Percentiles rank a stretch among this genome's conserved stretches.
phyloP scores from a whole-genome alignment of 2,888 invertebrate species.

The Iphiclides podalirius region DNA sequence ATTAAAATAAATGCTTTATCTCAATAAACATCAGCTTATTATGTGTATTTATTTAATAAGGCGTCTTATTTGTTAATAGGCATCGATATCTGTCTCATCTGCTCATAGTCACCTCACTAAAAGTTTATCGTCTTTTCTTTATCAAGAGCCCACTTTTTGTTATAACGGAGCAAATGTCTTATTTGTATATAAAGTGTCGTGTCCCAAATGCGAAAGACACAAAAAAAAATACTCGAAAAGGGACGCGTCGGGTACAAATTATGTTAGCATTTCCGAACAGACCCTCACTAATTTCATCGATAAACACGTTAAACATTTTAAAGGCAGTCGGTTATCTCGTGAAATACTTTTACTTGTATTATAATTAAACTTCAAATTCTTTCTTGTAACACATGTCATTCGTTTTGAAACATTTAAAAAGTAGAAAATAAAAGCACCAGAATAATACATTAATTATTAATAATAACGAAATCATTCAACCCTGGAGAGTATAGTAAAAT shows the following conservation, averaged over 20 bases:
- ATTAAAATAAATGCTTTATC: no score
- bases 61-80: no score
- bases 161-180: slow-evolving; percentile 44
- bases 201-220: slow-evolving; percentile 11
- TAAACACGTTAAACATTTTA: slow-evolving; percentile 12
- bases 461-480: no score
- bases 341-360: slow-evolving; percentile 14
- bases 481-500: no score
- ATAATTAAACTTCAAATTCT: slow-evolving; percentile 2
- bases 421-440: no score
- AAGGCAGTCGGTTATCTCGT: slow-evolving; percentile 4
- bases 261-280: slow-evolving; percentile 12
- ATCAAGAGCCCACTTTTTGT: slow-evolving; percentile 42
- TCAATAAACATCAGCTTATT: no score
- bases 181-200: slow-evolving; percentile 36
- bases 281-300: slow-evolving; percentile 13
- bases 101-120: slow-evolving; percentile 10
- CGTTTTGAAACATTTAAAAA: no score
- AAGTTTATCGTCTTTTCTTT: slow-evolving; percentile 12
- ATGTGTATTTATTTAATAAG: no score
- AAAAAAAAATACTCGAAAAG: slow-evolving; percentile 13
- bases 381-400: background rate
- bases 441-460: no score
- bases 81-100: no score
- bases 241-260: slow-evolving; percentile 17